Percentiles rank a stretch among this genome's conserved stretches.
These are phyloP conservation scores for Dendrocincla tyrannina DNA, from an alignment of 2,797 vertebrate genomes.

Conservation along the genomic window DNA sequence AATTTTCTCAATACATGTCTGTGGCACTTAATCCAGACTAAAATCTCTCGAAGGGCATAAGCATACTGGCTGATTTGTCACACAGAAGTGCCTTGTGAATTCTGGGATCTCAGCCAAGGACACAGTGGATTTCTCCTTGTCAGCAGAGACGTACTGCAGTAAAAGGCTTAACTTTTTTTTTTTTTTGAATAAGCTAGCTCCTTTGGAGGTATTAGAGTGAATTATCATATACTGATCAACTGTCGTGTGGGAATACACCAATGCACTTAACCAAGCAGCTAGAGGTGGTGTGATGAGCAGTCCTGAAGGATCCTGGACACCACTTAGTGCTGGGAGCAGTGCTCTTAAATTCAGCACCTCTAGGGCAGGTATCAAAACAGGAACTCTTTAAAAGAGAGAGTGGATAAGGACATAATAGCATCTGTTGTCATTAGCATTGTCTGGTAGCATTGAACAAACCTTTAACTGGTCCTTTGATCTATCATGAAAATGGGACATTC, in stretches of 20 bases:
- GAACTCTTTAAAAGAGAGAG: not conserved
- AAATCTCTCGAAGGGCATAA: not conserved
- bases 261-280: not conserved
- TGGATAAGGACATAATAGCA: not conserved
- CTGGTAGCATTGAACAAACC: not conserved
- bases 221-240: not conserved
- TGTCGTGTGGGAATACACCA: not conserved
- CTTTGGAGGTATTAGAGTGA: not conserved
- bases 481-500: not conserved
- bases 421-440: not conserved
- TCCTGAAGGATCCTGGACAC: not conserved
- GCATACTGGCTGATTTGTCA: not conserved
- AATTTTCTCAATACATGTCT: not conserved
- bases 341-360: not conserved
- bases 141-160: slow-evolving; percentile 1
- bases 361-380: not conserved
- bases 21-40: not conserved
- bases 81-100: not conserved
- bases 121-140: not conserved
- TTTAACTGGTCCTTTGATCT: not conserved
- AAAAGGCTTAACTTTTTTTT: not conserved
- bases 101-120: slow-evolving; percentile 28
- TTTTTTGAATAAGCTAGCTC: not conserved
- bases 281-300: not conserved
- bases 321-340: not conserved